phyloP scores from a whole-genome alignment of 2,888 invertebrate genomes.

The Myopa tessellatipennis region DNA sequence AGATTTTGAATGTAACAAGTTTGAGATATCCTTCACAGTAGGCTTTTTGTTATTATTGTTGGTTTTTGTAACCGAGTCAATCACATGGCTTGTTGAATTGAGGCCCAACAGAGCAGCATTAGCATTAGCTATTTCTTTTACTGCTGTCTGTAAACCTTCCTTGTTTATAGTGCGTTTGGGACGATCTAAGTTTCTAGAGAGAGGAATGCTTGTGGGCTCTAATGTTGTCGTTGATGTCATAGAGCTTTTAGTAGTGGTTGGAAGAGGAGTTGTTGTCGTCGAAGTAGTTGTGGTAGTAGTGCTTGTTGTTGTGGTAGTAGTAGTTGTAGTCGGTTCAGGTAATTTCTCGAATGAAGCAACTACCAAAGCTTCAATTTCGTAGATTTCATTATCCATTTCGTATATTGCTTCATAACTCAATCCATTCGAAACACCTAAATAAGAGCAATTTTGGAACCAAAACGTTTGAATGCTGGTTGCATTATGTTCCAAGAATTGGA shows the following conservation, averaged over 20 bases:
- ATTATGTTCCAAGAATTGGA: conserved; percentile 71
- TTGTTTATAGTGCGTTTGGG: conserved; percentile 49
- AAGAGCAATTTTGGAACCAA: conserved; percentile 85
- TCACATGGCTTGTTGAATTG: conserved; percentile 53
- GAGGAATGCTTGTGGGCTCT: conserved; percentile 50
- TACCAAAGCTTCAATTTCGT: conserved; percentile 77
- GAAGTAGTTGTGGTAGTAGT: conserved; percentile 69
- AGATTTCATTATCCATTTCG: conserved; percentile 71
- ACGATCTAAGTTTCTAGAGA: conserved; percentile 37
- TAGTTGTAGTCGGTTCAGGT: conserved; percentile 64
- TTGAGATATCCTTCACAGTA: conserved; percentile 46
- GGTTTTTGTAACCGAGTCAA: background rate
- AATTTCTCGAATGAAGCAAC: conserved; percentile 77
- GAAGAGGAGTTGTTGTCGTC: conserved; percentile 69
- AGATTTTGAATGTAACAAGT: conserved; percentile 19
- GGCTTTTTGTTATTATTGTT: conserved; percentile 14
- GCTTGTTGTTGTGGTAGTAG: conserved; percentile 69
- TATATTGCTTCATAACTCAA: conserved; percentile 75
- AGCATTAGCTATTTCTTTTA: conserved; percentile 53
- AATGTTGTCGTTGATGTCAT: conserved; percentile 64
- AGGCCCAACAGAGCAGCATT: conserved; percentile 60
- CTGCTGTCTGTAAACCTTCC: conserved; percentile 43
- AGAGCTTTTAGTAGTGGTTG: conserved; percentile 56
- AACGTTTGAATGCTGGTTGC: conserved; percentile 74
- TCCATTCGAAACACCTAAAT: conserved; percentile 74